Conservation (phyloP, 92 coral and sea anemone species). For the Palythoa heliodiscus region DNA sequence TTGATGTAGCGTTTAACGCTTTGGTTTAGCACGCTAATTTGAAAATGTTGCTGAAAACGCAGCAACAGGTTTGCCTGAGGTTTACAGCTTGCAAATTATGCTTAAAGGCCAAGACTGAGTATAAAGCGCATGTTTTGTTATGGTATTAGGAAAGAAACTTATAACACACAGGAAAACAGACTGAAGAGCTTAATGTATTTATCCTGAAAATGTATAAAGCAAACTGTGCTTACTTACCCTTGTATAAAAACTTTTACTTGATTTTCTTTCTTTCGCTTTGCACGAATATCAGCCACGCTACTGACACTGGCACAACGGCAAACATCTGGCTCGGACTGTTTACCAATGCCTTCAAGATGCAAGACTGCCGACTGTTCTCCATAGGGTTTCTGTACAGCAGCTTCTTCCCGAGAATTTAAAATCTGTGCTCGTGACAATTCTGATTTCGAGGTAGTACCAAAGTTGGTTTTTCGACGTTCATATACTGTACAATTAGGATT, state of each 20-base stretch:
- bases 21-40: too few species aligned
- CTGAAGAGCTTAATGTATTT: too few species aligned
- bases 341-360: background rate
- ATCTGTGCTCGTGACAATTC: background rate
- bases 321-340: background rate
- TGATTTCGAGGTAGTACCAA: background rate
- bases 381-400: background rate
- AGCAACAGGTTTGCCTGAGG: too few species aligned
- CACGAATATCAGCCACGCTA: slow-evolving; percentile 26
- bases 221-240: slow-evolving; percentile 24
- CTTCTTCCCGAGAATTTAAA: background rate
- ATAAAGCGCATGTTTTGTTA: too few species aligned
- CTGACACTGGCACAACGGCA: slow-evolving; percentile 30
- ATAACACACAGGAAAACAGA: too few species aligned
- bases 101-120: too few species aligned
- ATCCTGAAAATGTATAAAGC: background rate
- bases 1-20: too few species aligned
- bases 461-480: background rate
- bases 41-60: too few species aligned
- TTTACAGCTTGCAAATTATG: too few species aligned
- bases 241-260: slow-evolving; percentile 19
- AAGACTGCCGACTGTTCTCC: background rate
- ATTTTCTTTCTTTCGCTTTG: slow-evolving; percentile 4
- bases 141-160: too few species aligned
- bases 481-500: background rate